Percentiles rank a stretch among this genome's conserved stretches.
Evolutionary conservation across 2,797 vertebrate genomes (phyloP).

Genomic region (Coreius guichenoti): DNA sequence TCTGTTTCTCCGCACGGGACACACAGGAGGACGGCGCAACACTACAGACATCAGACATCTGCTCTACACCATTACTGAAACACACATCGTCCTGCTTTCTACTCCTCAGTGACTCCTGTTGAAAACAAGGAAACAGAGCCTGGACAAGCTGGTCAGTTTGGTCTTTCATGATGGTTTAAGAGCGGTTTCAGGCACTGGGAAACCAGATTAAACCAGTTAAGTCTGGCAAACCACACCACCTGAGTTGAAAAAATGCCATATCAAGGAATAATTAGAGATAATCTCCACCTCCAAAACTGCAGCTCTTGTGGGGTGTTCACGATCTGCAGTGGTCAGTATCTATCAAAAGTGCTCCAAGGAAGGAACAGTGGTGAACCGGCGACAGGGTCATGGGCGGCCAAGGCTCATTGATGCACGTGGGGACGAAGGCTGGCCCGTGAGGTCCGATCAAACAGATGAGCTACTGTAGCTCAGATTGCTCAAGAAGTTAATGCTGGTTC

Average conservation of each 20-base stretch:
- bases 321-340: no score
- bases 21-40: conserved; percentile 43
- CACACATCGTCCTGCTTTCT: not conserved
- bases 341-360: no score
- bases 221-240: not conserved
- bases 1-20: conserved; percentile 43
- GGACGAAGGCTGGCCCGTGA: no score
- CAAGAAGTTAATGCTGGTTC: no score
- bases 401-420: no score
- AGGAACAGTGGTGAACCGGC: no score
- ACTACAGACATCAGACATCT: conserved; percentile 40
- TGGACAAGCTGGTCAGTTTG: not conserved
- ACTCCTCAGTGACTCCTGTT: not conserved
- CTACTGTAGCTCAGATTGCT: no score
- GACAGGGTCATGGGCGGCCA: no score
- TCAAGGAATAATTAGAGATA: no score
- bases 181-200: not conserved
- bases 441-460: no score
- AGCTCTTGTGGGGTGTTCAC: no score
- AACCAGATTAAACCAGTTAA: not conserved
- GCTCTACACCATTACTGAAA: conserved; percentile 42
- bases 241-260: not conserved
- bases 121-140: not conserved
- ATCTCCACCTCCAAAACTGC: no score
- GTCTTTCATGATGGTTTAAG: not conserved